These are phyloP conservation scores for Panulirus ornatus DNA, from an alignment of 1,140 invertebrate species.

Conservation along the genomic window DNA sequence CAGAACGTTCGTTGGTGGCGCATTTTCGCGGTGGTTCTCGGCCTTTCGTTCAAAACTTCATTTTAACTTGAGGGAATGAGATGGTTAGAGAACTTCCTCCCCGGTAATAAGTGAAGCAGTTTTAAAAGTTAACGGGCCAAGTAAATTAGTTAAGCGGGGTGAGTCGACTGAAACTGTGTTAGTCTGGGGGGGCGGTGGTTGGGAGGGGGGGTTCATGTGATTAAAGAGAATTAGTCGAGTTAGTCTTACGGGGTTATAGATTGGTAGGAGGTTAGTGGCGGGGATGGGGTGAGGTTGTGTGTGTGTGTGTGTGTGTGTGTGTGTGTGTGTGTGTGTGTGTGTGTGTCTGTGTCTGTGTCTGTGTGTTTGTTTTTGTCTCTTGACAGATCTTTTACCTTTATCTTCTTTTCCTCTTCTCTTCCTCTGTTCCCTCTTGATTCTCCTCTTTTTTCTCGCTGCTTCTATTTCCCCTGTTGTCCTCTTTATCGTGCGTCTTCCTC, in stretches of 20 bases:
- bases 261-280: not conserved
- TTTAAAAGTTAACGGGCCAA: conserved; percentile 63
- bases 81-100: conserved; percentile 56
- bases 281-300: not conserved
- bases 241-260: conserved; percentile 33
- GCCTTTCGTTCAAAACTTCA: conserved; percentile 35
- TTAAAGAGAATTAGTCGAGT: conserved; percentile 34
- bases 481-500: not conserved
- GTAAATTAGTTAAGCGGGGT: conserved; percentile 58
- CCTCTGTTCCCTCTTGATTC: not conserved
- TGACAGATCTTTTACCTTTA: not conserved
- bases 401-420: not conserved
- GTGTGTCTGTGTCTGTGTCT: conserved; percentile 21
- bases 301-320: conserved; percentile 10
- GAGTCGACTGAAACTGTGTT: conserved; percentile 58
- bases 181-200: conserved; percentile 1
- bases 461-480: not conserved
- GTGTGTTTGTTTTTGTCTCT: not conserved
- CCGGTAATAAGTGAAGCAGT: conserved; percentile 62
- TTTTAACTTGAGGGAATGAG: conserved; percentile 62
- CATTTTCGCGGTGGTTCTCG: not conserved
- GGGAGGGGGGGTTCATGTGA: conserved; percentile 39
- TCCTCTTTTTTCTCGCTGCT: not conserved
- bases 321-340: not conserved
- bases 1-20: conserved; percentile 16